Conservation (phyloP, 2,888 invertebrate species). For the Cenopis cana region DNA sequence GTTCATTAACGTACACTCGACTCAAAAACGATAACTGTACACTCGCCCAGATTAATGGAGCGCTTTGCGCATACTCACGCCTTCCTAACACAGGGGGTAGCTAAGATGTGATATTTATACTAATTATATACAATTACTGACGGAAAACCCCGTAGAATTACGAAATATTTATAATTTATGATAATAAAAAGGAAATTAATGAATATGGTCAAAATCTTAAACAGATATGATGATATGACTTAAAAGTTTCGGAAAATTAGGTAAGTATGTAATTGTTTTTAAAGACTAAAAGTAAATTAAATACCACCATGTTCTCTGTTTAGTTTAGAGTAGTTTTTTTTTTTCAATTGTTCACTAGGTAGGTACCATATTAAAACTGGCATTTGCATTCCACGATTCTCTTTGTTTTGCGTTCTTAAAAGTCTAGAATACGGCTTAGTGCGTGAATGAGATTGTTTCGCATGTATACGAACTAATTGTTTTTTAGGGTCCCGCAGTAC, state of each 20-base stretch:
- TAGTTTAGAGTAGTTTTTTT: no score
- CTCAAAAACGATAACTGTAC: conserved; percentile 73
- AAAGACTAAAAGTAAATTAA: no score
- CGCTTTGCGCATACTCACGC: conserved; percentile 29
- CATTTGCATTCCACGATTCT: not conserved
- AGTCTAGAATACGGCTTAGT: conserved; percentile 4
- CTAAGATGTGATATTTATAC: not conserved
- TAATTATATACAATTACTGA: no score
- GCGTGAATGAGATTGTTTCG: conserved; percentile 18
- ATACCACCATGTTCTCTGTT: no score
- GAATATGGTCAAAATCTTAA: no score
- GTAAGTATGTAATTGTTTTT: no score
- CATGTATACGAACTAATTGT: conserved; percentile 37
- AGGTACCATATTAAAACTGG: not conserved
- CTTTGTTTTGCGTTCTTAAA: conserved; percentile 10
- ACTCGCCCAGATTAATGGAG: conserved; percentile 49
- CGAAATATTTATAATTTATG: no score
- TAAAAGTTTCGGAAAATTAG: no score
- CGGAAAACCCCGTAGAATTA: no score
- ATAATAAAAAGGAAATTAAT: no score
- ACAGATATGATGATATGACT: no score
- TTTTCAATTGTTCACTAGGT: no score
- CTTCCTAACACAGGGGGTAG: conserved; percentile 38
- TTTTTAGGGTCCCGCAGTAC: conserved; percentile 33
- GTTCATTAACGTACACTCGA: conserved; percentile 73